Conservation (phyloP, 1,140 invertebrate genomes). For the Sweltsa coloradensis region DNA sequence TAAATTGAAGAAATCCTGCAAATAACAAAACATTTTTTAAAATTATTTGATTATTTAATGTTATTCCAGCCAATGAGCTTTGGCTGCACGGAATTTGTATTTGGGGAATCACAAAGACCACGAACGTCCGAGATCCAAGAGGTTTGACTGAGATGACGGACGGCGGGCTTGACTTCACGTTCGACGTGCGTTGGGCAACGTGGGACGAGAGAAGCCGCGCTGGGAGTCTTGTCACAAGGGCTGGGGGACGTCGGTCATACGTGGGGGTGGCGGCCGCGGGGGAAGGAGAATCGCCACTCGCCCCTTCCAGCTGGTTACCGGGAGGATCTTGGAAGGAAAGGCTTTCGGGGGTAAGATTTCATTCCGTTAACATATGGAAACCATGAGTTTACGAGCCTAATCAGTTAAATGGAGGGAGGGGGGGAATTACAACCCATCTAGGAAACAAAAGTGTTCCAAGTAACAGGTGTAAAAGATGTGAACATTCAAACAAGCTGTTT, state of each 20-base stretch:
- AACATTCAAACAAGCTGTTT: no score
- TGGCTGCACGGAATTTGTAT: conserved; percentile 41
- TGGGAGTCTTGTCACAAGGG: conserved; percentile 59
- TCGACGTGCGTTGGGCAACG: conserved; percentile 58
- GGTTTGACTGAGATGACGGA: conserved; percentile 45
- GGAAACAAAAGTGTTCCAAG: no score
- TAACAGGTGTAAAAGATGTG: no score
- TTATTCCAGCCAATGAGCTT: conserved; percentile 65
- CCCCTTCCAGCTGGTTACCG: conserved; percentile 57
- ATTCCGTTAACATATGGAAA: no score
- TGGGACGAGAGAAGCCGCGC: conserved; percentile 47
- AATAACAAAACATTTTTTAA: no score
- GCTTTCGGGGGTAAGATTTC: conserved; percentile 44
- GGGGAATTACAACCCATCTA: no score
- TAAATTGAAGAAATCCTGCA: no score
- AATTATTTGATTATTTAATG: no score
- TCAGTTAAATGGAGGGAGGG: no score
- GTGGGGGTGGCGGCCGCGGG: conserved; percentile 49
- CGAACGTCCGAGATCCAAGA: conserved; percentile 33
- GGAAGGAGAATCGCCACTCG: conserved; percentile 49
- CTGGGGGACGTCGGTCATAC: conserved; percentile 52
- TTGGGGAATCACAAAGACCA: conserved; percentile 35
- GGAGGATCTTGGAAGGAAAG: conserved; percentile 43
- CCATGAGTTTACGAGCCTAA: no score
- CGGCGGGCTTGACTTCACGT: conserved; percentile 54